Percentiles rank a stretch among this genome's conserved stretches.
Conservation (phyloP, 2,888 invertebrate genomes). For the Ectemnius cavifrons region DNA sequence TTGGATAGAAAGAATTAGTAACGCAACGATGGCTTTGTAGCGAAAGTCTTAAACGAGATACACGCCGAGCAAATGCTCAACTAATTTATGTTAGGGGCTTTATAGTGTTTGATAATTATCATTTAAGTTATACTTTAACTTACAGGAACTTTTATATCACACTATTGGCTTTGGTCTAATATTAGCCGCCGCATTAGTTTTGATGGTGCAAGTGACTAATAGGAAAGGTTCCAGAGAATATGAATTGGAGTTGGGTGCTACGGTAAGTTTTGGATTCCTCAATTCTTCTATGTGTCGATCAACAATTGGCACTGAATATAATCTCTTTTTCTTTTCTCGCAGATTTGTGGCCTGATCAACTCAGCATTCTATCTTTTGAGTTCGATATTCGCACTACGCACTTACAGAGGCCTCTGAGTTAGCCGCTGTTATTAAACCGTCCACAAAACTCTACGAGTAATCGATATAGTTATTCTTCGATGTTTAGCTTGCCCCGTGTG, state of each 20-base stretch:
- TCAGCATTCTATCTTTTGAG: constrained; percentile 87
- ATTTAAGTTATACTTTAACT: too few relatives aligned
- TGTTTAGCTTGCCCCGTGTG: neutral
- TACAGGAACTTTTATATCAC: constrained; percentile 90
- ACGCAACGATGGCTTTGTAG: too few relatives aligned
- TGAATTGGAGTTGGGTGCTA: constrained; percentile 85
- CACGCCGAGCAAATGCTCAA: too few relatives aligned
- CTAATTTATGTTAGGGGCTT: too few relatives aligned
- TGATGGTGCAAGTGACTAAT: constrained; percentile 83
- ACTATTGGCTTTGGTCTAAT: constrained; percentile 86
- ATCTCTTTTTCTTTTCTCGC: constrained; percentile 12
- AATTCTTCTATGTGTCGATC: too few relatives aligned
- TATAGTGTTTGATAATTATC: too few relatives aligned
- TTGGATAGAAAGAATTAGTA: too few relatives aligned
- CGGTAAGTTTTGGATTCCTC: constrained; percentile 80
- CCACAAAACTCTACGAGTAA: neutral
- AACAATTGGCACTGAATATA: neutral
- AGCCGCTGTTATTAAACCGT: neutral
- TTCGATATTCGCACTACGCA: constrained; percentile 87
- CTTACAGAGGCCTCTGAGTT: constrained; percentile 86
- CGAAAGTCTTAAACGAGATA: too few relatives aligned
- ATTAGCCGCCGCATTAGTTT: constrained; percentile 84
- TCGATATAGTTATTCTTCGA: neutral
- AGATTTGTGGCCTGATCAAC: constrained; percentile 88
- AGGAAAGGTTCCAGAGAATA: constrained; percentile 77